Evolutionary conservation across 2,797 vertebrate genomes (phyloP).

Genomic region (Mormyrus hasselquistii): DNA sequence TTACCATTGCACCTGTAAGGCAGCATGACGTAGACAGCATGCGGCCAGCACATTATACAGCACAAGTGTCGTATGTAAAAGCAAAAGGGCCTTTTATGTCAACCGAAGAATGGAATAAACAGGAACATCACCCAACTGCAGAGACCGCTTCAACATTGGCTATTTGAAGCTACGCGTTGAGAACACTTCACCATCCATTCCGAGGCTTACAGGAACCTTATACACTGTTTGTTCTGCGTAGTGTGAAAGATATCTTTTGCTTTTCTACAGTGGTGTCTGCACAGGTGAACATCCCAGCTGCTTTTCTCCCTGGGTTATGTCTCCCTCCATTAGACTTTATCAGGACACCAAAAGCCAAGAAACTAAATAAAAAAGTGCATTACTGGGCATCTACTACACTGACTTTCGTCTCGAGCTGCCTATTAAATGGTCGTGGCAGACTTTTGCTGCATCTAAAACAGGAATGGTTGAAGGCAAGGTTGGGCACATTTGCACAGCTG

Average conservation of each 20-base stretch:
- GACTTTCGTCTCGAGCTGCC: neutral
- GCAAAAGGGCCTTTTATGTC: too few relatives aligned
- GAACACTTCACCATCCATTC: too few relatives aligned
- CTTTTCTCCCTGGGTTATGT: neutral
- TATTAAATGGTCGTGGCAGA: neutral
- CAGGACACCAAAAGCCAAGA: neutral
- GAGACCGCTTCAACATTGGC: too few relatives aligned
- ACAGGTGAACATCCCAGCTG: neutral
- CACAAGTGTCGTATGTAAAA: too few relatives aligned
- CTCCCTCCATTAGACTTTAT: neutral
- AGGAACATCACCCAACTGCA: too few relatives aligned
- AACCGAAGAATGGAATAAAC: too few relatives aligned
- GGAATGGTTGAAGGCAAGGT: neutral
- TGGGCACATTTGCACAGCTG: neutral
- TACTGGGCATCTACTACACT: neutral
- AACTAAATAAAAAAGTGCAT: neutral
- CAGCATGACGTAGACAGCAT: too few relatives aligned
- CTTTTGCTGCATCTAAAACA: neutral
- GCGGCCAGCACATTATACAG: too few relatives aligned
- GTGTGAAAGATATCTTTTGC: neutral
- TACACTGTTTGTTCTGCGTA: neutral
- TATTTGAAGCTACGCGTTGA: too few relatives aligned
- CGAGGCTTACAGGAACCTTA: too few relatives aligned
- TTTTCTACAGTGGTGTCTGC: neutral
- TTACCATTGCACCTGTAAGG: too few relatives aligned